Percentiles rank a stretch among this genome's conserved stretches.
These are phyloP conservation scores for Yponomeuta sedellus DNA, from an alignment of 2,888 invertebrate genomes.

Conservation along the genomic window DNA sequence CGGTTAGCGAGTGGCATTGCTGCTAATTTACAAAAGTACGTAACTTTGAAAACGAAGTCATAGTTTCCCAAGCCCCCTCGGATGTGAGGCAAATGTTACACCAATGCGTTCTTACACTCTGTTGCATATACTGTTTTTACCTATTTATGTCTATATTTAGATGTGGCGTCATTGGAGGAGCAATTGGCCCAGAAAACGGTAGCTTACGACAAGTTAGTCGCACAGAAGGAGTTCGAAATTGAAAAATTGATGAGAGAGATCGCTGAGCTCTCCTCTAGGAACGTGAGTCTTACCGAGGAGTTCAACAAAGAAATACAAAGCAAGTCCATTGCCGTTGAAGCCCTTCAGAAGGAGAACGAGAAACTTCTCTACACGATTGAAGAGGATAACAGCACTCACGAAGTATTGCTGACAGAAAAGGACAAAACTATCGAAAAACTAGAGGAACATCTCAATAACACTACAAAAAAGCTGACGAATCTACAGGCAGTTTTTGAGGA, in stretches of 20 bases:
- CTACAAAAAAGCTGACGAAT: constrained; percentile 30
- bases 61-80: too few relatives aligned
- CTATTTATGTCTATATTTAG: too few relatives aligned
- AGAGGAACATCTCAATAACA: constrained; percentile 34
- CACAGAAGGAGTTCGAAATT: background rate
- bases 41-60: too few relatives aligned
- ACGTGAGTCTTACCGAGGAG: background rate
- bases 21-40: too few relatives aligned
- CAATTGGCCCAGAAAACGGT: background rate
- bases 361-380: constrained; percentile 41
- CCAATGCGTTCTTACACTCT: too few relatives aligned
- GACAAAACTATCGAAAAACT: constrained; percentile 38
- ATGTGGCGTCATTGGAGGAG: background rate
- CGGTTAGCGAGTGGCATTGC: too few relatives aligned
- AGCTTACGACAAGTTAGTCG: too few relatives aligned
- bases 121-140: too few relatives aligned
- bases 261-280: background rate
- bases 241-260: background rate
- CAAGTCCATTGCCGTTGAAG: background rate
- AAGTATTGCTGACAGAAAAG: constrained; percentile 40
- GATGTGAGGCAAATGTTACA: too few relatives aligned
- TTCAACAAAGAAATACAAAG: background rate
- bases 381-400: constrained; percentile 41
- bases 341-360: constrained; percentile 27
- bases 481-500: constrained; percentile 35